A percentile compares a stretch with the other conserved stretches of the same genome.
Evolutionary conservation across 1,140 invertebrate genomes (phyloP).

Genomic region (Drosophila bifasciata): DNA sequence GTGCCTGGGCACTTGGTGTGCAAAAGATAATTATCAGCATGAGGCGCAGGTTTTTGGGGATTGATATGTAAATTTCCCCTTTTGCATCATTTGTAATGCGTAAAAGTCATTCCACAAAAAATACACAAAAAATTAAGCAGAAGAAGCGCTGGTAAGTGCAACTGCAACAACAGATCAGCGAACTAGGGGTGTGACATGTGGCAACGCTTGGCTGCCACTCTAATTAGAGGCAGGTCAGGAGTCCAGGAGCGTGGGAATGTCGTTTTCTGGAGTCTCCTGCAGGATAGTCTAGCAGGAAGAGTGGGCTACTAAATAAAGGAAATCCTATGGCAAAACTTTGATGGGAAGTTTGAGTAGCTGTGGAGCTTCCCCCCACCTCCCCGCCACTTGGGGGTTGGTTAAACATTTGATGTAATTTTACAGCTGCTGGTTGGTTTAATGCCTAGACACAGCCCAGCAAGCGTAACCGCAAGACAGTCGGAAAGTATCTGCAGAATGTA

Average conservation of each 20-base stretch:
- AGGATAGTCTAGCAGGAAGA: not conserved
- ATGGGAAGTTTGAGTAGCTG: not conserved
- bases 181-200: conserved; percentile 62
- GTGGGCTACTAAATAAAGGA: no score
- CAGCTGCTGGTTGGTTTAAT: conserved; percentile 71
- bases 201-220: conserved; percentile 52
- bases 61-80: conserved; percentile 74
- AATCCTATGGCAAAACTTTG: conserved; percentile 35
- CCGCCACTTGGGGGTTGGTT: conserved; percentile 26
- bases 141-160: conserved; percentile 27
- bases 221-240: conserved; percentile 68
- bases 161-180: no score
- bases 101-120: conserved; percentile 57
- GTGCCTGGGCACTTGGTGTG: conserved; percentile 17
- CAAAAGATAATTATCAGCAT: conserved; percentile 72
- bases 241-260: conserved; percentile 61
- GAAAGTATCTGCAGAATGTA: conserved; percentile 48
- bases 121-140: conserved; percentile 5
- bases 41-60: conserved; percentile 63
- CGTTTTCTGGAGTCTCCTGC: not conserved
- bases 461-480: conserved; percentile 55
- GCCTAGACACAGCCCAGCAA: conserved; percentile 36
- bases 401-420: conserved; percentile 64
- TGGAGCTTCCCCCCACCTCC: not conserved
- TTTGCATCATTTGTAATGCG: conserved; percentile 68